A percentile compares a stretch with the other conserved stretches of the same genome.
phyloP scores from a whole-genome alignment of 2,888 invertebrate genomes.

The Alviniconcha strummeri region DNA sequence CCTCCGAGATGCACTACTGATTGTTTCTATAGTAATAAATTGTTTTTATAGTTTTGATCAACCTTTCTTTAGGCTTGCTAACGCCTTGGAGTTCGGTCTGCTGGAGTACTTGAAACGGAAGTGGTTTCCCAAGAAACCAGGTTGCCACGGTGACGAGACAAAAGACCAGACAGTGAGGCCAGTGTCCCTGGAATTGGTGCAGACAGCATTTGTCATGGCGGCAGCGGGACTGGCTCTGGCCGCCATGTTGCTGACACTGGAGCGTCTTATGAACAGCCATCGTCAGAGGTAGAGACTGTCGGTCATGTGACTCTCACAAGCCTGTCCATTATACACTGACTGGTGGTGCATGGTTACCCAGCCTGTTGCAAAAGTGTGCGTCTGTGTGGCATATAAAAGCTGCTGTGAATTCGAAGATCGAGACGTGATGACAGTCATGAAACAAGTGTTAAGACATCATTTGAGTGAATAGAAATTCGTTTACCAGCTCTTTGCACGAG shows the following conservation, averaged over 20 bases:
- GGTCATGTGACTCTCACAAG: neutral
- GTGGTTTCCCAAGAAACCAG: neutral
- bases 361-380: neutral
- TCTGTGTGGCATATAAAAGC: neutral
- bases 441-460: too few species aligned
- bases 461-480: too few species aligned
- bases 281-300: neutral
- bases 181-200: neutral
- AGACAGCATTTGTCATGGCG: slow-evolving; percentile 4
- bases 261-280: neutral
- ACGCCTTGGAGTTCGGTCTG: neutral
- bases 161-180: neutral
- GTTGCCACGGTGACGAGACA: neutral
- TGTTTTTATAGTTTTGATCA: neutral
- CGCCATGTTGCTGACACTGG: neutral
- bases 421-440: too few species aligned
- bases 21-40: too few species aligned
- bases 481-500: too few species aligned
- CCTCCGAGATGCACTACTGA: too few species aligned
- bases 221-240: neutral
- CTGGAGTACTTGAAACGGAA: neutral
- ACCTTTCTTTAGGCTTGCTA: neutral
- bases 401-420: too few species aligned
- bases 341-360: too few species aligned
- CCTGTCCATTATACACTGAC: too few species aligned